Conservation (phyloP, 2,888 invertebrate species). For the Dascillus cervinus region DNA sequence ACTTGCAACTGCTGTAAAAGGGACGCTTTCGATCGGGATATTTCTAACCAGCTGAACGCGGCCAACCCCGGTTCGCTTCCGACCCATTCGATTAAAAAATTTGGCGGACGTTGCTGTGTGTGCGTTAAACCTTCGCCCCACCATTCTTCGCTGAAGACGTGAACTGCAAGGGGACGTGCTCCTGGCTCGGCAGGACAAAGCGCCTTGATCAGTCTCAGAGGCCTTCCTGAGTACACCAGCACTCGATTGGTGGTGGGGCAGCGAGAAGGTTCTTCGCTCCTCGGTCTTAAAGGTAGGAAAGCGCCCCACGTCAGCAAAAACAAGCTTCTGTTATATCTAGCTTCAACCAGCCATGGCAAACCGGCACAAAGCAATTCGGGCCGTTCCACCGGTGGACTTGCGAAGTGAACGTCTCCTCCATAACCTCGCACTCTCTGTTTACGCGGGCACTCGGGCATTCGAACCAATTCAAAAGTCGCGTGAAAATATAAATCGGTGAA, state of each 20-base stretch:
- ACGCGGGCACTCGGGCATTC: slow-evolving; percentile 57
- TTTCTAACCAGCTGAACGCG: slow-evolving; percentile 72
- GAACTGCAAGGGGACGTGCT: slow-evolving; percentile 59
- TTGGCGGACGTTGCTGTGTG: slow-evolving; percentile 46
- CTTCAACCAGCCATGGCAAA: slow-evolving; percentile 72
- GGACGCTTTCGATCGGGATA: slow-evolving; percentile 56
- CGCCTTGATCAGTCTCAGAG: slow-evolving; percentile 54
- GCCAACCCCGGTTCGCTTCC: slow-evolving; percentile 66
- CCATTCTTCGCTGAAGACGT: slow-evolving; percentile 78
- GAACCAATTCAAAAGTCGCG: slow-evolving; percentile 60
- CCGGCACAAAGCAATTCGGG: slow-evolving; percentile 64
- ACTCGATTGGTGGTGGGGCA: slow-evolving; percentile 74
- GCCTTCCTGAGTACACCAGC: slow-evolving; percentile 71
- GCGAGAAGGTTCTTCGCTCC: slow-evolving; percentile 53
- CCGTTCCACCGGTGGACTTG: slow-evolving; percentile 53
- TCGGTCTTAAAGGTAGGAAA: slow-evolving; percentile 57
- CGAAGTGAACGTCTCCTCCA: slow-evolving; percentile 59
- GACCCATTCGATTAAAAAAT: slow-evolving; percentile 60
- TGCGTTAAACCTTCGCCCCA: slow-evolving; percentile 40
- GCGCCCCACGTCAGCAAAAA: slow-evolving; percentile 80
- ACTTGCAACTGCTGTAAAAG: slow-evolving; percentile 52
- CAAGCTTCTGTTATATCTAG: slow-evolving; percentile 70
- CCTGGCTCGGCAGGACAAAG: slow-evolving; percentile 68
- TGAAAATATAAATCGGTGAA: slow-evolving; percentile 74
- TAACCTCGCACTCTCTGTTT: slow-evolving; percentile 55